These are phyloP conservation scores for Chloroclysta siterata DNA, from an alignment of 2,888 invertebrate species.

Conservation along the genomic window DNA sequence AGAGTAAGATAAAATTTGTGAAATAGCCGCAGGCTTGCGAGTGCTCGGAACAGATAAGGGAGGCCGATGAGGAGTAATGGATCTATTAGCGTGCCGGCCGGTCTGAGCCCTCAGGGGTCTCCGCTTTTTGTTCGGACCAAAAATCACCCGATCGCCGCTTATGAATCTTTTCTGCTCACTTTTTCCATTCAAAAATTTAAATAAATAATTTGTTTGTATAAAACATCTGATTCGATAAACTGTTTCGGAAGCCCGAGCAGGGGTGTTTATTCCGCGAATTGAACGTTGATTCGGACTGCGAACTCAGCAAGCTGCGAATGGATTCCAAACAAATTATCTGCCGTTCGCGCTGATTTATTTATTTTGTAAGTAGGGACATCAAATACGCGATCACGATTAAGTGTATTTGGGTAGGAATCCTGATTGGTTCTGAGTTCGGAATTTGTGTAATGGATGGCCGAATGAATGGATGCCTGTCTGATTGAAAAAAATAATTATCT, in stretches of 20 bases:
- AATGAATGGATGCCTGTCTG: neutral
- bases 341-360: conserved; percentile 52
- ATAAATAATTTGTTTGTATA: conserved; percentile 60
- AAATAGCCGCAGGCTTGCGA: conserved; percentile 71
- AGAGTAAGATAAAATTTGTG: conserved; percentile 79
- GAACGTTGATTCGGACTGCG: conserved; percentile 56
- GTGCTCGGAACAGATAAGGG: conserved; percentile 74
- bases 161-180: conserved; percentile 58
- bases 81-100: conserved; percentile 66
- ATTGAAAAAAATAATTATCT: conserved; percentile 53
- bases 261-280: conserved; percentile 59
- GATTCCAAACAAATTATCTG: conserved; percentile 61
- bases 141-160: conserved; percentile 62
- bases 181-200: conserved; percentile 53
- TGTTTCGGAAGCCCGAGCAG: conserved; percentile 52
- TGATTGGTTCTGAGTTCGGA: conserved; percentile 15
- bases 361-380: conserved; percentile 49
- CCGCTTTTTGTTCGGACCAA: conserved; percentile 60
- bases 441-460: neutral
- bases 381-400: conserved; percentile 35
- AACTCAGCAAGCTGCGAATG: conserved; percentile 52
- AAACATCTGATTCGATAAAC: conserved; percentile 67
- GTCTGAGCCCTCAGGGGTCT: conserved; percentile 49
- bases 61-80: conserved; percentile 72
- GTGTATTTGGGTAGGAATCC: conserved; percentile 27